These are phyloP conservation scores for Epinephelus malabaricus DNA, from an alignment of 2,797 vertebrate species.

Conservation along the genomic window DNA sequence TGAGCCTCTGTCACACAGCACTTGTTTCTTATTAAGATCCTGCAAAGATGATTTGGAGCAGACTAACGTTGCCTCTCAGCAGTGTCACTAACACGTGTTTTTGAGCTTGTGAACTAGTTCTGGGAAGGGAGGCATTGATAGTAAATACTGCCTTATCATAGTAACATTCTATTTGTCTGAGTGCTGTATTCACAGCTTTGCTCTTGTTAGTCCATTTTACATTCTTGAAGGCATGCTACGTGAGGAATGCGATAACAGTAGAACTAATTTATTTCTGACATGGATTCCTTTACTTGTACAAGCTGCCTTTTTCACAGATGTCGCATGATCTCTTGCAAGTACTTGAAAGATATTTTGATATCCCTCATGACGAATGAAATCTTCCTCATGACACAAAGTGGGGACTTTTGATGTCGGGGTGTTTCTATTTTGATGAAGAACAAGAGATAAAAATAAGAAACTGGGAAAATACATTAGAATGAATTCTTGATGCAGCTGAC, in stretches of 20 bases:
- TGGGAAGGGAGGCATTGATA: slow-evolving; percentile 45
- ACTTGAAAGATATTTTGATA: slow-evolving; percentile 40
- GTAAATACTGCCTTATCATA: slow-evolving; percentile 59
- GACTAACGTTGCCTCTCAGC: slow-evolving; percentile 12
- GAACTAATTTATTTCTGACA: slow-evolving; percentile 34
- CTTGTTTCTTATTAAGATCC: slow-evolving; percentile 68
- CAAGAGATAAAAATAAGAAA: slow-evolving; percentile 46
- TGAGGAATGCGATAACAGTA: slow-evolving; percentile 32
- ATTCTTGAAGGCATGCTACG: slow-evolving; percentile 23
- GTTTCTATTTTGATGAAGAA: slow-evolving; percentile 48
- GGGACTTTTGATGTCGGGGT: slow-evolving; percentile 45
- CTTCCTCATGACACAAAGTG: slow-evolving; percentile 18
- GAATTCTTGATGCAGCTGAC: slow-evolving; percentile 21
- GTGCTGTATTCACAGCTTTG: slow-evolving; percentile 41
- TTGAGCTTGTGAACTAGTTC: slow-evolving; percentile 55
- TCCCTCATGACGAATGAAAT: slow-evolving; percentile 24
- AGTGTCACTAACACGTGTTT: slow-evolving; percentile 59
- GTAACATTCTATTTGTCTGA: slow-evolving; percentile 51
- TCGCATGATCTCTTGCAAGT: slow-evolving; percentile 28
- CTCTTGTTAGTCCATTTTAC: slow-evolving; percentile 25
- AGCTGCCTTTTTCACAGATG: slow-evolving; percentile 25
- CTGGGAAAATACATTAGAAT: slow-evolving; percentile 21
- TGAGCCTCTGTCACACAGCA: slow-evolving; percentile 41
- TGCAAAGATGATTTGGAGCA: slow-evolving; percentile 52
- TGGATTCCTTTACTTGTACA: slow-evolving; percentile 15